phyloP scores from a whole-genome alignment of 2,888 invertebrate species.

The Drosophila affinis region DNA sequence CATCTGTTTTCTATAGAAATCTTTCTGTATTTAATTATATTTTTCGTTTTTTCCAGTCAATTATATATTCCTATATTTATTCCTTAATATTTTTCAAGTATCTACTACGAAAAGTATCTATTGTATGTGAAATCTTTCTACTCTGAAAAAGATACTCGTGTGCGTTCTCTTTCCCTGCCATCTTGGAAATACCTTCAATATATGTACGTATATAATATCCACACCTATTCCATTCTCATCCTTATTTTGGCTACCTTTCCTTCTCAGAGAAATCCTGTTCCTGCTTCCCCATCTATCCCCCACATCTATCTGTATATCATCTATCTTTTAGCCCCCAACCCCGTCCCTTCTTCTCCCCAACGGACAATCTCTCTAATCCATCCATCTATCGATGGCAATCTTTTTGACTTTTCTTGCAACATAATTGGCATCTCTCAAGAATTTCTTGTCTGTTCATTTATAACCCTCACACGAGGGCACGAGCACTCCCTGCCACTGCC shows the following conservation, averaged over 20 bases:
- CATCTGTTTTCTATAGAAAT: no score
- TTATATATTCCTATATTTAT: no score
- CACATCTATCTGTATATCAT: neutral
- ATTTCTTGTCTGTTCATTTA: slow-evolving; percentile 51
- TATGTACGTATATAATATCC: no score
- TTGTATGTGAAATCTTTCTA: no score
- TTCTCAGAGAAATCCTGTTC: neutral
- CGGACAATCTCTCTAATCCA: slow-evolving; percentile 27
- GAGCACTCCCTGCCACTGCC: neutral
- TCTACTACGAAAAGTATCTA: no score
- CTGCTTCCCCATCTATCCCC: neutral
- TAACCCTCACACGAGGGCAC: slow-evolving; percentile 45
- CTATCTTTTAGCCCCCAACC: neutral
- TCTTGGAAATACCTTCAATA: no score
- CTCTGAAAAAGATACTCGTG: no score
- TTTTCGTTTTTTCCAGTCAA: no score
- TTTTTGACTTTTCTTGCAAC: slow-evolving; percentile 48
- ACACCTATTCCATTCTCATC: neutral
- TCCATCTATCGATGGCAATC: slow-evolving; percentile 50
- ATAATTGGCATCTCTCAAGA: slow-evolving; percentile 40
- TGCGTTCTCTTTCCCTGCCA: no score
- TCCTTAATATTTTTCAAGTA: no score
- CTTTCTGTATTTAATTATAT: no score
- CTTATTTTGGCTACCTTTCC: neutral
- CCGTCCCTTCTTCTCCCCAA: neutral